Base-by-base conservation (phyloP, 2,113 vertebrate genomes). In the Crocuta crocuta region DNA sequence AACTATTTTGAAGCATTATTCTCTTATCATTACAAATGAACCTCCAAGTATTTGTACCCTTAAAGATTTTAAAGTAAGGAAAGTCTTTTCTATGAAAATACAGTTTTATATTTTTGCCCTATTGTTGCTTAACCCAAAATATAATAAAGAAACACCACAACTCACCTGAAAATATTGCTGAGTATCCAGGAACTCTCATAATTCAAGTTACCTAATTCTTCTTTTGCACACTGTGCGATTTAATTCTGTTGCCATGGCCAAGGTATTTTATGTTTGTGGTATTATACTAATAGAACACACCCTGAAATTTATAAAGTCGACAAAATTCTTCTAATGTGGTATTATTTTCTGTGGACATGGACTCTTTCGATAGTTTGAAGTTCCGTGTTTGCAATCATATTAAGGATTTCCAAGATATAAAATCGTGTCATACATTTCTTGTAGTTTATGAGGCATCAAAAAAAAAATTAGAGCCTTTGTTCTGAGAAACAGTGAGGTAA, bases 1-100 rank as follows among this genome's bases (percentile, higher is more conserved):
- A 98, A 98, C n/a, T 96, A 79, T 98, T 83, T 92, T 97, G 66
- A 97, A 98, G 94, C 93, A 97, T 97, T 79, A 68, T 50, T 87
- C 45, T 73, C 53, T 90, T 89, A 94, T 73, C 66, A 91, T 94
- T 84, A 93, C 78, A 97, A 94, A 97, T 78, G 79, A 98, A 94
- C 7, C 0, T 93, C 48, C 55, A 95, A 97, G 68, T 90, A 97
- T 89, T 73, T 12, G 82, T 94, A 96, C 73, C 68, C 79, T 97
- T 94, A 92, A 0, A 15, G 95, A 94, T 91, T 97, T 98, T 0
- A 23, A 23, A 93, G 86, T 63, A 98, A 95, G 94, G 92, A 98
- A 97, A 96, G 70, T 53, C 92, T 73, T 94, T 93, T 95, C 95
- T 97, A 84, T 80, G 86, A 97, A 98, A 98, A 98, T 55, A 50